Conservation (phyloP, 2,113 vertebrate species). For the Paradisaea rubra region DNA sequence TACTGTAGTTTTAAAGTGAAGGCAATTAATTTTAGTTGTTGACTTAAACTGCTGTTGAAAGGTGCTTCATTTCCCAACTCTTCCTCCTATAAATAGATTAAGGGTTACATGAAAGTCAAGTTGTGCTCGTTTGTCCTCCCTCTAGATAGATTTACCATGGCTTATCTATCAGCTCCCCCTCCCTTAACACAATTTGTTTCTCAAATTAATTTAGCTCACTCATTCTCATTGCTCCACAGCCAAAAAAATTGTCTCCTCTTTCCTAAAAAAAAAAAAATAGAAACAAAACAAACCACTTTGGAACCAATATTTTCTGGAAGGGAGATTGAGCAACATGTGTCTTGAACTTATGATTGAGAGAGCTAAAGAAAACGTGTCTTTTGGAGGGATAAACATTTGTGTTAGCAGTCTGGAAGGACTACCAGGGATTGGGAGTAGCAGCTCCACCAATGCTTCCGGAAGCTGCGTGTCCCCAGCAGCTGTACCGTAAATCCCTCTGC, state of each 20-base stretch:
- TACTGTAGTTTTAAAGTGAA: conserved; percentile 63
- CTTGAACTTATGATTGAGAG: not conserved
- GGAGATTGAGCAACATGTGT: not conserved
- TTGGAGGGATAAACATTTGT: not conserved
- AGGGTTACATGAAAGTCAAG: conserved; percentile 72
- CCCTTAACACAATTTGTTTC: conserved; percentile 48
- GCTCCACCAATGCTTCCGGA: not conserved
- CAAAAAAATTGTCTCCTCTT: conserved; percentile 5
- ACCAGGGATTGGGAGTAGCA: not conserved
- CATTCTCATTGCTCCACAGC: not conserved
- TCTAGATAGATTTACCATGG: conserved; percentile 57
- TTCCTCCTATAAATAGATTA: conserved; percentile 69
- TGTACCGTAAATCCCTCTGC: not conserved
- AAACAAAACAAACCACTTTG: not conserved
- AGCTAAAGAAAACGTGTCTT: not conserved
- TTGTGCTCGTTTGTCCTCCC: conserved; percentile 60
- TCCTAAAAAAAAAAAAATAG: not conserved
- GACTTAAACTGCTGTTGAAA: conserved; percentile 76
- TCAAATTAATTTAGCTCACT: conserved; percentile 60
- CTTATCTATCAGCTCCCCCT: conserved; percentile 48
- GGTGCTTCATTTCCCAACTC: conserved; percentile 72
- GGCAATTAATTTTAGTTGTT: conserved; percentile 82
- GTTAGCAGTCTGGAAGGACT: not conserved
- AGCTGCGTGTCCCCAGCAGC: not conserved
- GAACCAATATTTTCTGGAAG: not conserved